Conservation (phyloP, 1,140 invertebrate species). For the Chlorops oryzae region DNA sequence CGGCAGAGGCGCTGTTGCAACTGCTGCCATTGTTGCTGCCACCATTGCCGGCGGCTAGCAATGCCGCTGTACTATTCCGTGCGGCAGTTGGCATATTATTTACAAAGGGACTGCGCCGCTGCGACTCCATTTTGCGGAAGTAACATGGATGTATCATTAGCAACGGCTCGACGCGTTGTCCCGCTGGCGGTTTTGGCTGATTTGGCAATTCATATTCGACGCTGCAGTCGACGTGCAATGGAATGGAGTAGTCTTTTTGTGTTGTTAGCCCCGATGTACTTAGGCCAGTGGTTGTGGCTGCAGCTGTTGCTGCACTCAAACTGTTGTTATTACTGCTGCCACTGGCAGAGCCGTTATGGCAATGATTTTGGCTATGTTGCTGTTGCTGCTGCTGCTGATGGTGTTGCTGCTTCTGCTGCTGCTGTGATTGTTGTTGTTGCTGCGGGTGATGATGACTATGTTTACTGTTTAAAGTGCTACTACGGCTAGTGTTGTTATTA, state of each 20-base stretch:
- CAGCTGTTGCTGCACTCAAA: background rate
- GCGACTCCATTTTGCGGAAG: constrained; percentile 71
- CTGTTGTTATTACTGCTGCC: background rate
- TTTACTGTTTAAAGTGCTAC: no score
- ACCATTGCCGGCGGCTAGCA: constrained; percentile 26
- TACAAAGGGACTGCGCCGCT: constrained; percentile 67
- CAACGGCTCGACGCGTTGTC: constrained; percentile 66
- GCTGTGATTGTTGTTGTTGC: constrained; percentile 6
- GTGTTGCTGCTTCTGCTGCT: background rate
- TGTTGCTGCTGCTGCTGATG: constrained; percentile 6
- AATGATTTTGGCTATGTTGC: background rate
- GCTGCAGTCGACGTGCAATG: constrained; percentile 75
- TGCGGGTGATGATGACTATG: background rate
- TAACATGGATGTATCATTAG: constrained; percentile 82
- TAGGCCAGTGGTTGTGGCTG: background rate
- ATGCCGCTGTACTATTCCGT: constrained; percentile 23
- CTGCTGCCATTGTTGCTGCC: constrained; percentile 19
- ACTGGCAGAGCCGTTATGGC: background rate
- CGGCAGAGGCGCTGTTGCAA: background rate
- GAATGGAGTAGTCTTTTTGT: constrained; percentile 68
- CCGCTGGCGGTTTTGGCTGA: constrained; percentile 71
- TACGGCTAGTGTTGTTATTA: constrained; percentile 3
- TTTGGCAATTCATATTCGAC: constrained; percentile 78
- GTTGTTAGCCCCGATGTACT: constrained; percentile 10
- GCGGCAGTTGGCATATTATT: constrained; percentile 59